phyloP scores from a whole-genome alignment of 2,888 invertebrate genomes.

The Napeogenes sylphis region DNA sequence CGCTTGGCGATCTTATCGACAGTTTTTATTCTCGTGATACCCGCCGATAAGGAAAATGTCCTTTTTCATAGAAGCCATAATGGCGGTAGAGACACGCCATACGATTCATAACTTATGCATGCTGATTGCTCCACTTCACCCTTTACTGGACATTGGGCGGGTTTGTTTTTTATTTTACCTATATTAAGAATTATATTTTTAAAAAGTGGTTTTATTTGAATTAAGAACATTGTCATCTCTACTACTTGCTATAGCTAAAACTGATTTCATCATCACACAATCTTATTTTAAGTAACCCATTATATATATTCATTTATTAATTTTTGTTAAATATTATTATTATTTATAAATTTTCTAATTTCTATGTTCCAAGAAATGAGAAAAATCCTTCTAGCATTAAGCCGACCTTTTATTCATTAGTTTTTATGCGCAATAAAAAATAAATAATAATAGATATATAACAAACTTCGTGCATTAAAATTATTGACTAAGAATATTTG shows the following conservation, averaged over 20 bases:
- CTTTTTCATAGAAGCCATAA: slow-evolving; percentile 77
- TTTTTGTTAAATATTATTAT: too few relatives aligned
- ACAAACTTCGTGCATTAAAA: background rate
- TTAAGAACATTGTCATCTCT: too few relatives aligned
- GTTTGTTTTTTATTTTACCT: slow-evolving; percentile 31
- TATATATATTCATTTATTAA: too few relatives aligned
- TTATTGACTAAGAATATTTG: background rate
- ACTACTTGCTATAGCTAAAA: too few relatives aligned
- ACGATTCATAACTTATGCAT: slow-evolving; percentile 73
- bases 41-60: slow-evolving; percentile 75
- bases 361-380: too few relatives aligned
- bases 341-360: too few relatives aligned
- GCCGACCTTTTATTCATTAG: too few relatives aligned
- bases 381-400: too few relatives aligned
- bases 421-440: too few relatives aligned
- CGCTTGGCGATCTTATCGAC: slow-evolving; percentile 65
- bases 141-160: slow-evolving; percentile 55
- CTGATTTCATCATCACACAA: too few relatives aligned
- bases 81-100: slow-evolving; percentile 70
- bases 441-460: background rate
- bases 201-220: background rate
- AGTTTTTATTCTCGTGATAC: slow-evolving; percentile 76
- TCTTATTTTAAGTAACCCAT: too few relatives aligned
- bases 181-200: background rate
- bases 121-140: slow-evolving; percentile 69